A percentile compares a stretch with the other conserved stretches of the same genome.
Evolutionary conservation across 2,888 invertebrate species (phyloP).

Genomic region (Plemyria rubiginata): DNA sequence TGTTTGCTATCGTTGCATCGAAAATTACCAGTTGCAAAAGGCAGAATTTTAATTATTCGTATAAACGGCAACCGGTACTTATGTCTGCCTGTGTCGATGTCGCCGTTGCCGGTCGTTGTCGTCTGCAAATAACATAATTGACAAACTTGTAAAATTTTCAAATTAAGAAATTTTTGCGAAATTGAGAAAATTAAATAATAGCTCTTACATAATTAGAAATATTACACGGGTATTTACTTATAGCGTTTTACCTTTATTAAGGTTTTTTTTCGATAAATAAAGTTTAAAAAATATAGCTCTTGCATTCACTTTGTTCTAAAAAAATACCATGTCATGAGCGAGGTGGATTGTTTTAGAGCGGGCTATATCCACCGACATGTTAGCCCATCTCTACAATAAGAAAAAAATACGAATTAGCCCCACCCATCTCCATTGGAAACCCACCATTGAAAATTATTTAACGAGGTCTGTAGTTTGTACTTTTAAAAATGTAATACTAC

Average conservation of each 20-base stretch:
- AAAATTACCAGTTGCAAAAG: neutral
- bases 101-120: neutral
- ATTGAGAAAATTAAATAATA: neutral
- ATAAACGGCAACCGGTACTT: constrained; percentile 15
- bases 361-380: neutral
- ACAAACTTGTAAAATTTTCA: neutral
- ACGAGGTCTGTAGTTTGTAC: neutral
- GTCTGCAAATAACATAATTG: neutral
- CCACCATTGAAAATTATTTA: neutral
- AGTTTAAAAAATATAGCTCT: no score
- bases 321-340: neutral
- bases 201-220: no score
- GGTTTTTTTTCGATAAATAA: no score
- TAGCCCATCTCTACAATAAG: neutral
- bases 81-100: neutral
- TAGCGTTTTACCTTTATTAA: no score
- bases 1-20: neutral
- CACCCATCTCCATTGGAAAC: no score
- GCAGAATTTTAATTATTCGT: neutral
- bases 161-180: no score
- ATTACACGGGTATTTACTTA: no score
- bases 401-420: neutral
- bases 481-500: neutral
- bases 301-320: neutral
- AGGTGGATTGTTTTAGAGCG: neutral